Conservation (phyloP, 2,797 vertebrate genomes). For the Carduelis carduelis region DNA sequence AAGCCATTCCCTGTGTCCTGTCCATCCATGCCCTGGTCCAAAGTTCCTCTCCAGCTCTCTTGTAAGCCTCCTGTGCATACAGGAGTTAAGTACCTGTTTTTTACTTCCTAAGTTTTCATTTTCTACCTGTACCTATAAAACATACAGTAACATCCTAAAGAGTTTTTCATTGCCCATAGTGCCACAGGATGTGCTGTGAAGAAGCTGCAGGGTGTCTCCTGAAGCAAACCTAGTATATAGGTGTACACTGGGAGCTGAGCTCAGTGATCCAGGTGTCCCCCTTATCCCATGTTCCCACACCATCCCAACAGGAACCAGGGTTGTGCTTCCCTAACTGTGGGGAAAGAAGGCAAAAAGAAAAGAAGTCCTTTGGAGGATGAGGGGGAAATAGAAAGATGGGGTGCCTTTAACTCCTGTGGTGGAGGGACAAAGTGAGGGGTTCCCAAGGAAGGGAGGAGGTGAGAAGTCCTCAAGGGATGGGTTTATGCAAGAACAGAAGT, state of each 20-base stretch:
- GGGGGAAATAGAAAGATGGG: not conserved
- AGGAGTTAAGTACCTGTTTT: not conserved
- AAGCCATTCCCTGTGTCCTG: not conserved
- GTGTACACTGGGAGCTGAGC: not conserved
- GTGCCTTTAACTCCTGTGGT: not conserved
- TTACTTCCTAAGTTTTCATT: not conserved
- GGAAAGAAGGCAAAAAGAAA: not conserved
- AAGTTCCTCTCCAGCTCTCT: not conserved
- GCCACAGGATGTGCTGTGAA: not conserved
- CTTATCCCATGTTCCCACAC: accelerated
- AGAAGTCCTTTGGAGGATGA: not conserved
- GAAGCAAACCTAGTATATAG: not conserved
- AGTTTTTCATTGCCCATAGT: not conserved
- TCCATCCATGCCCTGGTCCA: not conserved
- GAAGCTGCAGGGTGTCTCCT: not conserved
- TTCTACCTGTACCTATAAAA: not conserved
- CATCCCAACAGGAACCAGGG: not conserved
- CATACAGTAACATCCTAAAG: not conserved
- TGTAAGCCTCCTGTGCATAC: not conserved
- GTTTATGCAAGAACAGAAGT: not conserved
- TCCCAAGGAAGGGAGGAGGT: not conserved
- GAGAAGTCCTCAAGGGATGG: not conserved
- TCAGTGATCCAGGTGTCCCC: accelerated
- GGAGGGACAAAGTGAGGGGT: not conserved
- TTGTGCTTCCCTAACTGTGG: not conserved